phyloP scores from a whole-genome alignment of 2,888 invertebrate genomes.

The Syritta pipiens region DNA sequence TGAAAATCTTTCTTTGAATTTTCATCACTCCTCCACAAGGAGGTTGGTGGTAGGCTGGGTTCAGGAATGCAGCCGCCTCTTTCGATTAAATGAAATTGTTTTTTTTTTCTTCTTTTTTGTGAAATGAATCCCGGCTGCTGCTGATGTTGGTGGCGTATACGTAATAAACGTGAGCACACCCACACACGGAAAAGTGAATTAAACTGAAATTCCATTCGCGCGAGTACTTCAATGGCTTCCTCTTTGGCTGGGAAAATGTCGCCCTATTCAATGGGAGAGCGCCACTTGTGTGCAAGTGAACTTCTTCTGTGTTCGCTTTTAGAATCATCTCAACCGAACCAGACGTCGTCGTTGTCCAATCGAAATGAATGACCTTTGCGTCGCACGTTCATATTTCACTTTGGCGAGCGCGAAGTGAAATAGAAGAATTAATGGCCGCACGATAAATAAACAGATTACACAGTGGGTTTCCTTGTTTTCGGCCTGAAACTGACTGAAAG shows the following conservation, averaged over 20 bases:
- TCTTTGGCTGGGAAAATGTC: background rate
- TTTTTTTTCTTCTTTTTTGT: no score
- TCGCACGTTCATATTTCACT: constrained; percentile 28
- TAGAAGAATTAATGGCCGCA: constrained; percentile 56
- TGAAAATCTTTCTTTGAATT: constrained; percentile 48
- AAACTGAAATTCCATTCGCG: constrained; percentile 20
- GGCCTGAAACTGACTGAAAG: constrained; percentile 37
- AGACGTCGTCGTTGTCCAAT: constrained; percentile 17
- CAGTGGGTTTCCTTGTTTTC: constrained; percentile 54
- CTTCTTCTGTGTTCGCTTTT: no score
- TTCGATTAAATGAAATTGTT: background rate
- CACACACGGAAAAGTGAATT: constrained; percentile 36
- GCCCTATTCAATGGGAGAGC: no score
- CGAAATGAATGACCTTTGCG: constrained; percentile 57
- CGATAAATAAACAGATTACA: constrained; percentile 67
- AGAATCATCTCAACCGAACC: no score
- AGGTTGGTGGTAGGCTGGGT: constrained; percentile 10
- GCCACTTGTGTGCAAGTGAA: no score
- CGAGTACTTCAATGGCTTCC: constrained; percentile 23
- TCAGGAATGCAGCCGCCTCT: constrained; percentile 23
- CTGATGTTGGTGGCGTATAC: background rate
- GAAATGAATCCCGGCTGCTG: no score
- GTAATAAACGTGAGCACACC: constrained; percentile 7
- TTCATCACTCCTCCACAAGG: constrained; percentile 17
- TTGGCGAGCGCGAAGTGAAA: constrained; percentile 30